Percentiles rank a stretch among this genome's conserved stretches.
Conservation (phyloP, 2,113 vertebrate species). For the cattle (Bos taurus) region ARS-UCD2.0 NC_037328.1:61926501-61927000, state of each 20-base stretch:
- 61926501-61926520: background rate
- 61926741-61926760: background rate
- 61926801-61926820: background rate
- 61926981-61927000: background rate
- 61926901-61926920: slow-evolving; percentile 18
- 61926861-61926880: background rate
- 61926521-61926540: background rate
- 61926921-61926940: background rate
- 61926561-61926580: background rate
- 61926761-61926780: background rate
- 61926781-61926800: background rate
- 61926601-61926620: background rate
- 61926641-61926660: background rate
- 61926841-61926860: background rate
- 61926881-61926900: slow-evolving; percentile 20
- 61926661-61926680: background rate
- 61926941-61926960: background rate
- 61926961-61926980: background rate
- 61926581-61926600: background rate
- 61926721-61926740: background rate
- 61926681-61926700: background rate
- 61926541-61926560: background rate
- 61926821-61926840: background rate
- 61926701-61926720: background rate
- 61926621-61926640: accelerated